Evolutionary conservation across 2,888 invertebrate genomes (phyloP).

Genomic region (Scaptomyza polygonia): DNA sequence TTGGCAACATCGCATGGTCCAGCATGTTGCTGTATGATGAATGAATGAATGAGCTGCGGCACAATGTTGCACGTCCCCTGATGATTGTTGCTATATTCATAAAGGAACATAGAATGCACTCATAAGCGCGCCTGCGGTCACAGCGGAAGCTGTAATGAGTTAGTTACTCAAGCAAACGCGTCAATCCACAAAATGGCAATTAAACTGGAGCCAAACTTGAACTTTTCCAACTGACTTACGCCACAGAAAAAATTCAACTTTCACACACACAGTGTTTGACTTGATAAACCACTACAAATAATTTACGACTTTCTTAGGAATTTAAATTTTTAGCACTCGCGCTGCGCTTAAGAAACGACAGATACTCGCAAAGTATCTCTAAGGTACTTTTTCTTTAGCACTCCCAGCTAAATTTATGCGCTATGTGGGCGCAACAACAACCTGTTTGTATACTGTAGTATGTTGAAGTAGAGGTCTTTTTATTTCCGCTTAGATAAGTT

Average conservation of each 20-base stretch:
- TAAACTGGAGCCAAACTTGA: conserved; percentile 46
- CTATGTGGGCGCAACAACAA: conserved; percentile 54
- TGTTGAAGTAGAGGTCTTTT: conserved; percentile 40
- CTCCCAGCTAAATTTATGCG: conserved; percentile 65
- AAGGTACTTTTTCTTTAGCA: conserved; percentile 42
- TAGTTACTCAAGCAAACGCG: conserved; percentile 69
- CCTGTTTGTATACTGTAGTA: conserved; percentile 55
- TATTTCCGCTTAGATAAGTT: conserved; percentile 81
- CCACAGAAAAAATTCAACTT: conserved; percentile 28
- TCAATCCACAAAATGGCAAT: conserved; percentile 64
- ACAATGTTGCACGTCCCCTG: conserved; percentile 31
- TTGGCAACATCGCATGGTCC: conserved; percentile 37
- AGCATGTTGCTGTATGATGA: conserved; percentile 56
- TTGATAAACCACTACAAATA: conserved; percentile 77
- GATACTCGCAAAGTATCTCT: conserved; percentile 52
- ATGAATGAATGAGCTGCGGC: conserved; percentile 54
- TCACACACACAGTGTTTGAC: conserved; percentile 57
- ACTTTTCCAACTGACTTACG: conserved; percentile 10
- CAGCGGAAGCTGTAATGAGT: conserved; percentile 79
- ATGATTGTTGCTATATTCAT: conserved; percentile 56
- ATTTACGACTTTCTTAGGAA: conserved; percentile 76
- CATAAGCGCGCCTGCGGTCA: conserved; percentile 50
- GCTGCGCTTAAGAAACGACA: conserved; percentile 38
- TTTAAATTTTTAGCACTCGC: conserved; percentile 77
- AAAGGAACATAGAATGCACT: conserved; percentile 66